phyloP scores from a whole-genome alignment of 1,140 invertebrate genomes.

The Drosophila mojavensis region DNA sequence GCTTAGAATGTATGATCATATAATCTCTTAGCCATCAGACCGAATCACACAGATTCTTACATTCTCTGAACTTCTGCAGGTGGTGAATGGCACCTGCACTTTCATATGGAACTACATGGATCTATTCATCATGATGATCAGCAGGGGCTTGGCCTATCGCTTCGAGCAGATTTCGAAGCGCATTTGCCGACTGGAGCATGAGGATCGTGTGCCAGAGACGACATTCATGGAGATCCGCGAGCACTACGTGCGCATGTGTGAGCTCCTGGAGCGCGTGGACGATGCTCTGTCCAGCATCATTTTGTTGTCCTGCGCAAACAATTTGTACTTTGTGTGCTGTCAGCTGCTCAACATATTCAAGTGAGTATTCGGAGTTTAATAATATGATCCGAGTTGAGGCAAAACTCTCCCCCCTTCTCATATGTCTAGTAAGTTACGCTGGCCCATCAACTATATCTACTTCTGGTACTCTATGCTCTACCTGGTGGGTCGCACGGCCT shows the following conservation, averaged over 20 bases:
- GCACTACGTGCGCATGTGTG: constrained; percentile 87
- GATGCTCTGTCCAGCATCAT: constrained; percentile 86
- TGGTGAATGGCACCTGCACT: constrained; percentile 84
- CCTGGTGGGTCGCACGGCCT: constrained; percentile 85
- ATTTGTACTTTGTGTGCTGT: constrained; percentile 89
- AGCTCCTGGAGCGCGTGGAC: constrained; percentile 86
- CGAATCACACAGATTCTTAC: no score
- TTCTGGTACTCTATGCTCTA: constrained; percentile 87
- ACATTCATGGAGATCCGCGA: constrained; percentile 86
- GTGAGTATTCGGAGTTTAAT: constrained; percentile 81
- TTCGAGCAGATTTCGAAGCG: constrained; percentile 86
- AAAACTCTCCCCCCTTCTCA: not conserved
- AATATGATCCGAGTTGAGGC: no score
- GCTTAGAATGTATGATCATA: no score
- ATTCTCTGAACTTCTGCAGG: constrained; percentile 21
- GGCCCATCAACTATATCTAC: constrained; percentile 85
- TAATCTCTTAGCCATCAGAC: no score
- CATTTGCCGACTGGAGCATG: constrained; percentile 58
- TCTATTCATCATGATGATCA: constrained; percentile 87
- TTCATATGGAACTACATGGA: constrained; percentile 89
- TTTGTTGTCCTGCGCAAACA: constrained; percentile 88
- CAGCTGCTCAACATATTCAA: constrained; percentile 89
- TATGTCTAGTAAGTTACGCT: constrained; percentile 67
- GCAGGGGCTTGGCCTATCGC: constrained; percentile 85
- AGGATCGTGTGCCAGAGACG: constrained; percentile 85